These are phyloP conservation scores for Ptychochromis oligacanthus DNA, from an alignment of 2,113 vertebrate species.

Conservation along the genomic window DNA sequence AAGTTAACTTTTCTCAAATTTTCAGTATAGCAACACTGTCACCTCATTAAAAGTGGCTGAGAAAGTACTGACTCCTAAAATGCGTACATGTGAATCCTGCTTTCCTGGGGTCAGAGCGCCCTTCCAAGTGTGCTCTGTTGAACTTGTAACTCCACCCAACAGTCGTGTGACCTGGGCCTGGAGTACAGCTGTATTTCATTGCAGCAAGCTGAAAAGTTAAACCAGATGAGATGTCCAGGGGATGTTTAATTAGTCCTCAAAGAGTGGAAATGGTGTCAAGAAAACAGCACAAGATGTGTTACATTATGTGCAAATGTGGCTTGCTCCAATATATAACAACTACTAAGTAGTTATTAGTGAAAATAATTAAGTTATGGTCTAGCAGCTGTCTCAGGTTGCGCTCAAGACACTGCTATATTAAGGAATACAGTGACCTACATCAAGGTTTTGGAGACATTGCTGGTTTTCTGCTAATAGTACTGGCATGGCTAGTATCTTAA, in stretches of 20 bases:
- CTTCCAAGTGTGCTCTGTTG: too few relatives aligned
- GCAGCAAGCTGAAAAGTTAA: too few relatives aligned
- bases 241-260: neutral
- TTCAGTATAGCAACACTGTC: too few relatives aligned
- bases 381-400: neutral
- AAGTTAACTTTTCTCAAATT: too few relatives aligned
- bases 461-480: neutral
- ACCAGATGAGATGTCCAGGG: too few relatives aligned
- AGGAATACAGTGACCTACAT: neutral
- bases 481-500: neutral
- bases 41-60: too few relatives aligned
- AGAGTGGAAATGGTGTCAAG: neutral
- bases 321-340: neutral
- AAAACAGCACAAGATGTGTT: neutral
- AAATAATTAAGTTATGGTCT: neutral
- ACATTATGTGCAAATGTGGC: neutral
- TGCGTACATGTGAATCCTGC: too few relatives aligned
- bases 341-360: neutral
- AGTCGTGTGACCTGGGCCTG: too few relatives aligned
- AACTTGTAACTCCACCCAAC: too few relatives aligned
- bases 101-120: too few relatives aligned
- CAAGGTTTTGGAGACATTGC: fast-evolving
- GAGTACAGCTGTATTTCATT: too few relatives aligned
- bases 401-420: neutral
- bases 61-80: too few relatives aligned